Percentiles rank a stretch among this genome's conserved stretches.
These are phyloP conservation scores for Drosophila chauvacae DNA, from an alignment of 1,140 invertebrate species.

Conservation along the genomic window DNA sequence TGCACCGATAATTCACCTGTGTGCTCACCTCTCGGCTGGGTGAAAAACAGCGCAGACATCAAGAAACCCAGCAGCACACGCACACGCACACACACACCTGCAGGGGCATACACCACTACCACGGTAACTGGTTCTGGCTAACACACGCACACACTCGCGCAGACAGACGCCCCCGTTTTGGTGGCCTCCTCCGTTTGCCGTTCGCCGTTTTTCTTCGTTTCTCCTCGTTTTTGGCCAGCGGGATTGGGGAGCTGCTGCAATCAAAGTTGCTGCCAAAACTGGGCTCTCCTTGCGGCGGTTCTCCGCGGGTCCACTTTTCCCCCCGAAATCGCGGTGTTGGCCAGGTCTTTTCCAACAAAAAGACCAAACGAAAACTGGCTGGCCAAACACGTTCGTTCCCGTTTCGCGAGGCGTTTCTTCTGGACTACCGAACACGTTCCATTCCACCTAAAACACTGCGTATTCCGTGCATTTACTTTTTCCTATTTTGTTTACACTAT, in stretches of 20 bases:
- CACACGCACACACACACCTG: slow-evolving; percentile 39
- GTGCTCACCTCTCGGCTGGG: slow-evolving; percentile 74
- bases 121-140: slow-evolving; percentile 71
- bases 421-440: neutral
- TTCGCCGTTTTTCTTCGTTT: slow-evolving; percentile 12
- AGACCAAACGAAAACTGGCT: slow-evolving; percentile 62
- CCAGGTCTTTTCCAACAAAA: slow-evolving; percentile 47
- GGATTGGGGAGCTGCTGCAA: slow-evolving; percentile 42
- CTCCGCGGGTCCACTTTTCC: slow-evolving; percentile 41
- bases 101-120: slow-evolving; percentile 11
- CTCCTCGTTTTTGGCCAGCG: slow-evolving; percentile 31
- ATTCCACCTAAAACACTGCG: neutral
- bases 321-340: slow-evolving; percentile 46
- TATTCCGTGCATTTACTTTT: neutral
- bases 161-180: slow-evolving; percentile 62
- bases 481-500: neutral
- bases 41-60: slow-evolving; percentile 71
- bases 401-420: slow-evolving; percentile 37
- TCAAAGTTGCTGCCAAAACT: slow-evolving; percentile 42
- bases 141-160: slow-evolving; percentile 33
- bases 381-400: slow-evolving; percentile 68
- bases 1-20: slow-evolving; percentile 81
- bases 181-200: slow-evolving; percentile 42
- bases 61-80: slow-evolving; percentile 63
- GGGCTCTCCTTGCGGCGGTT: slow-evolving; percentile 62